Conservation (phyloP, 2,888 invertebrate species). For the Abscondita cerata region DNA sequence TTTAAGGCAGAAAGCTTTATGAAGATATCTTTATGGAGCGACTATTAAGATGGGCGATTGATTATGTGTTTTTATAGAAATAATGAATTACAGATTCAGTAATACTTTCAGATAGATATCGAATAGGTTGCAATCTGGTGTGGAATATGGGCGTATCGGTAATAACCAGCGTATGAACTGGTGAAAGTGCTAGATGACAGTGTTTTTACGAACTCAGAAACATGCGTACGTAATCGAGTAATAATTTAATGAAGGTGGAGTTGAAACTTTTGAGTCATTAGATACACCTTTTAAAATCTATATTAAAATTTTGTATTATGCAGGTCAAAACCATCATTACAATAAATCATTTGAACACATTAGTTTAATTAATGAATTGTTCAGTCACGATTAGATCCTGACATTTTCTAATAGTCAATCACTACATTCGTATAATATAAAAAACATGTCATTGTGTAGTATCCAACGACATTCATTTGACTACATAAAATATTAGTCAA, state of each 20-base stretch:
- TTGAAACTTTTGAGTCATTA: slow-evolving; percentile 14
- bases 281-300: slow-evolving; percentile 5
- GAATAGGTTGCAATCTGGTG: slow-evolving; percentile 27
- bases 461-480: not conserved
- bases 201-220: slow-evolving; percentile 42
- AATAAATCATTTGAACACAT: slow-evolving; percentile 12
- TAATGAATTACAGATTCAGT: not conserved
- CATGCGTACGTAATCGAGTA: slow-evolving; percentile 45
- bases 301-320: slow-evolving; percentile 4
- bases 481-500: not conserved
- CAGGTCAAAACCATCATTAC: slow-evolving; percentile 15
- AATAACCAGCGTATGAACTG: slow-evolving; percentile 51
- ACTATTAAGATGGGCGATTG: too few relatives aligned
- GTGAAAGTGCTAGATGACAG: slow-evolving; percentile 55
- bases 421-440: not conserved
- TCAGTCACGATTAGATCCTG: slow-evolving; percentile 19
- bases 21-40: too few relatives aligned
- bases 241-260: slow-evolving; percentile 6
- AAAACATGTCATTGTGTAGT: slow-evolving; percentile 6
- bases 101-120: not conserved
- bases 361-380: slow-evolving; percentile 16
- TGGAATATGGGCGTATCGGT: slow-evolving; percentile 28
- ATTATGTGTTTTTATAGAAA: too few relatives aligned
- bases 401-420: slow-evolving; percentile 15
- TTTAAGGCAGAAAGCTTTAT: too few relatives aligned